Conservation (phyloP, 1,140 invertebrate genomes). For the Brachionus angularis region DNA sequence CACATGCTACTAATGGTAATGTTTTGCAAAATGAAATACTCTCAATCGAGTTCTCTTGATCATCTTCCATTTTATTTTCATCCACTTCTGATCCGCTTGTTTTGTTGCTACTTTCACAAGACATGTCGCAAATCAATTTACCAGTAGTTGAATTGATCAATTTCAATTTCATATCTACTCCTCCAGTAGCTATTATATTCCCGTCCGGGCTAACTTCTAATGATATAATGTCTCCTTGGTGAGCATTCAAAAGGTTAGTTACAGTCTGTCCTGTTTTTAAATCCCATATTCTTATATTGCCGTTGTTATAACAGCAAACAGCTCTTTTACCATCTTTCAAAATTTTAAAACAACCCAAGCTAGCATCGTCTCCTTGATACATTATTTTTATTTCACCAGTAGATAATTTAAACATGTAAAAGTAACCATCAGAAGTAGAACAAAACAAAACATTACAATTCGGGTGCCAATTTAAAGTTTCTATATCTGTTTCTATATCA, state of each 20-base stretch:
- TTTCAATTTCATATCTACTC: constrained; percentile 33
- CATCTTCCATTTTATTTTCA: constrained; percentile 24
- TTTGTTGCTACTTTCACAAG: constrained; percentile 12
- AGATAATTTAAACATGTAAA: constrained; percentile 43
- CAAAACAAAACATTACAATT: constrained; percentile 23
- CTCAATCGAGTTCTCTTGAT: constrained; percentile 5
- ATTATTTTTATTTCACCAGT: constrained; percentile 17
- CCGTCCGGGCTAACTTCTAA: constrained; percentile 31
- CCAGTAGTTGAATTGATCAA: constrained; percentile 34
- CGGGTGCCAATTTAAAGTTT: constrained; percentile 22
- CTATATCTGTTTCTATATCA: constrained; percentile 32
- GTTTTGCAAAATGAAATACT: constrained; percentile 8
- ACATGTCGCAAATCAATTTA: constrained; percentile 15
- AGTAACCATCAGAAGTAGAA: constrained; percentile 26
- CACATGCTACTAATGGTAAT: constrained; percentile 32
- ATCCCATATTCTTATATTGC: constrained; percentile 34
- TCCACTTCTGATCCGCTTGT: background rate
- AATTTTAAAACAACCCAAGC: constrained; percentile 29
- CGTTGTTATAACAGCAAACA: constrained; percentile 1
- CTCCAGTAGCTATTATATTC: constrained; percentile 21
- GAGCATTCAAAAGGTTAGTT: background rate
- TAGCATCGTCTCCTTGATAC: constrained; percentile 6
- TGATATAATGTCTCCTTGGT: constrained; percentile 5
- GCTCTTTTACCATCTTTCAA: constrained; percentile 41
- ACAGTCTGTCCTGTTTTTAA: constrained; percentile 26